phyloP scores from a whole-genome alignment of 2,797 vertebrate genomes.

The Pelochelys cantorii region DNA sequence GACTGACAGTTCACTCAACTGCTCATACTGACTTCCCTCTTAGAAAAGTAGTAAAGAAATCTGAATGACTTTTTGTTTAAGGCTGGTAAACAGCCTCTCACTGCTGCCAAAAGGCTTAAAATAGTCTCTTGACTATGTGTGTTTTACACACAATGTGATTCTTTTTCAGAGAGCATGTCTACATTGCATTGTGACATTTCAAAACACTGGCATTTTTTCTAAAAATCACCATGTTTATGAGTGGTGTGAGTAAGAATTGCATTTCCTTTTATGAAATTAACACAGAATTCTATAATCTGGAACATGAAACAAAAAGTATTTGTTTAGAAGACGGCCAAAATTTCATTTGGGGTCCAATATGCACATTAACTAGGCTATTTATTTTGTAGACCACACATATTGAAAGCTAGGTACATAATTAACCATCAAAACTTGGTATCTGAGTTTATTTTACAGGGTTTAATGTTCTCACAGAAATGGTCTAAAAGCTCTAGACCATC shows the following conservation, averaged over 20 bases:
- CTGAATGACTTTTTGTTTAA: background rate
- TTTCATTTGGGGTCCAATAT: background rate
- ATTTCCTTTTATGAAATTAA: constrained; percentile 42
- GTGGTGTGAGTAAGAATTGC: constrained; percentile 32
- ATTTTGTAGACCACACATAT: constrained; percentile 23
- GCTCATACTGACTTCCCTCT: background rate
- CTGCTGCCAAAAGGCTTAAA: background rate
- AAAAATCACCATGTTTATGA: background rate
- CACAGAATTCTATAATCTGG: background rate
- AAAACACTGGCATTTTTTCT: constrained; percentile 52
- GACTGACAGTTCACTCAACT: background rate
- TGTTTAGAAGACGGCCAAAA: background rate
- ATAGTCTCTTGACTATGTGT: background rate
- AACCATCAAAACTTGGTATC: constrained; percentile 5
- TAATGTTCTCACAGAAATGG: constrained; percentile 35
- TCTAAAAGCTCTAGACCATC: constrained; percentile 51
- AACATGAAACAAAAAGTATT: background rate
- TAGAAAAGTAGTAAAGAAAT: background rate
- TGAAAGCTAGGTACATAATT: background rate
- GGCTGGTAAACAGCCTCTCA: background rate
- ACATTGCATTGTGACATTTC: constrained; percentile 13
- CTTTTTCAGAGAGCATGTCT: constrained; percentile 24
- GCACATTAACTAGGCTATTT: background rate
- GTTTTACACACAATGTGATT: background rate
- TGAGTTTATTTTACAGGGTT: constrained; percentile 49